phyloP scores from a whole-genome alignment of 2,888 invertebrate genomes.

The Pimpla rufipes region DNA sequence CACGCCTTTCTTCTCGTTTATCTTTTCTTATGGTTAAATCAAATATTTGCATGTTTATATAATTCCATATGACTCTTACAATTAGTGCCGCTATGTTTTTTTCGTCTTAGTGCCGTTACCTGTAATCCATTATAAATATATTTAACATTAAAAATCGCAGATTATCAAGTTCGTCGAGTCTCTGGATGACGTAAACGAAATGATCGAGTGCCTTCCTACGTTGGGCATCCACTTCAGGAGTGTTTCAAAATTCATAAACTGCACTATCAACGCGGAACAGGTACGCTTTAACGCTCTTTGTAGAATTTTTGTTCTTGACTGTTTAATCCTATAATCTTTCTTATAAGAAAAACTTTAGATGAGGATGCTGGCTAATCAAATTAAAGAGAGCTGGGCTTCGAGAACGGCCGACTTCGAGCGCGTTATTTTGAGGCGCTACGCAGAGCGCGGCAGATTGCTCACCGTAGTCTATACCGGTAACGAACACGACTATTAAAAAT shows the following conservation, averaged over 20 bases:
- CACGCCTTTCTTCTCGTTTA: too few relatives aligned
- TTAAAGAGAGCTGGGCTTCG: constrained; percentile 6
- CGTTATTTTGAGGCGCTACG: constrained; percentile 4
- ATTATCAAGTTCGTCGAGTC: constrained; percentile 9
- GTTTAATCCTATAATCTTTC: neutral
- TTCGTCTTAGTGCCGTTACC: too few relatives aligned
- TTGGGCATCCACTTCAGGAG: constrained; percentile 10
- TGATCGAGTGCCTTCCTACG: constrained; percentile 29
- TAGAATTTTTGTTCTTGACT: neutral
- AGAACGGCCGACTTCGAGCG: neutral
- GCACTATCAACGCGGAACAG: constrained; percentile 9
- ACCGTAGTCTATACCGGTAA: constrained; percentile 21
- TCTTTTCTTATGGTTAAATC: too few relatives aligned
- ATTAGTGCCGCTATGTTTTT: too few relatives aligned
- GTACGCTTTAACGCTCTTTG: too few relatives aligned
- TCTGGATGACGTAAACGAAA: constrained; percentile 3
- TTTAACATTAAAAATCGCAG: neutral
- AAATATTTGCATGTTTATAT: too few relatives aligned
- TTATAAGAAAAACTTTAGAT: constrained; percentile 20
- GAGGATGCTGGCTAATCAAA: constrained; percentile 13
- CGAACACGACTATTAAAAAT: neutral
- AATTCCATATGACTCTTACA: too few relatives aligned
- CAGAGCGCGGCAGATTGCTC: constrained; percentile 1
- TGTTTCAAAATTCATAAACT: constrained; percentile 8
- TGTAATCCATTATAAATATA: neutral